A percentile compares a stretch with the other conserved stretches of the same genome.
These are phyloP conservation scores for Nycticryphes semicollaris DNA, from an alignment of 2,113 vertebrate genomes.

Conservation along the genomic window DNA sequence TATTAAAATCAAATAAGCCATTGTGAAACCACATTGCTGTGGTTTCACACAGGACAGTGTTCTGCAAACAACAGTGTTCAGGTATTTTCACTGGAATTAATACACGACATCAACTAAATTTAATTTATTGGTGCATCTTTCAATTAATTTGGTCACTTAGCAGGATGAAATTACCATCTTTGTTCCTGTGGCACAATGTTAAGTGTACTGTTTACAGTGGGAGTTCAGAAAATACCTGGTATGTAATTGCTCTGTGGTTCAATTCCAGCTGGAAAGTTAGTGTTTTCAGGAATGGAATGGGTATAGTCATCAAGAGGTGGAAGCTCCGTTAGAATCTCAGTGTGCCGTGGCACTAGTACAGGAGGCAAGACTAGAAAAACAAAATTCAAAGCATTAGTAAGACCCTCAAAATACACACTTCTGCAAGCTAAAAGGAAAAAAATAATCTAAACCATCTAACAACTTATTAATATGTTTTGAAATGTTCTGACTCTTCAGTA, in stretches of 20 bases:
- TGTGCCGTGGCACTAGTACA: conserved; percentile 92
- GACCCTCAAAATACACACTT: not conserved
- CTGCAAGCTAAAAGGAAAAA: not conserved
- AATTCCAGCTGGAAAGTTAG: conserved; percentile 96
- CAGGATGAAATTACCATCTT: not conserved
- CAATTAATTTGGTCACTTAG: not conserved
- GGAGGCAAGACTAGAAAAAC: conserved; percentile 88
- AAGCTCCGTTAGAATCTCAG: conserved; percentile 95
- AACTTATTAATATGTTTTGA: not conserved
- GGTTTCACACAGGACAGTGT: not conserved
- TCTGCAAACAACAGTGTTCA: not conserved
- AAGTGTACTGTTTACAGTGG: accelerated
- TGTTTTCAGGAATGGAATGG: conserved; percentile 98
- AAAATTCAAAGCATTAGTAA: not conserved
- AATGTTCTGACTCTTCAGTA: not conserved
- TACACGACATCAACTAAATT: accelerated
- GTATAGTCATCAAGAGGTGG: conserved; percentile 95
- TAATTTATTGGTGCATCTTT: not conserved
- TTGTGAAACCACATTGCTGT: not conserved
- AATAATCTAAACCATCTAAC: not conserved
- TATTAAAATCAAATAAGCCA: not conserved
- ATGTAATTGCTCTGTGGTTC: conserved; percentile 99
- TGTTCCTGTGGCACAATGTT: not conserved
- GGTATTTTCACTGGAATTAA: not conserved
- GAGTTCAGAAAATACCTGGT: conserved; percentile 83